Percentiles rank a stretch among this genome's conserved stretches.
Conservation (phyloP, 35 echinoderm and acorn worm genomes). For the Acanthaster planci region DNA sequence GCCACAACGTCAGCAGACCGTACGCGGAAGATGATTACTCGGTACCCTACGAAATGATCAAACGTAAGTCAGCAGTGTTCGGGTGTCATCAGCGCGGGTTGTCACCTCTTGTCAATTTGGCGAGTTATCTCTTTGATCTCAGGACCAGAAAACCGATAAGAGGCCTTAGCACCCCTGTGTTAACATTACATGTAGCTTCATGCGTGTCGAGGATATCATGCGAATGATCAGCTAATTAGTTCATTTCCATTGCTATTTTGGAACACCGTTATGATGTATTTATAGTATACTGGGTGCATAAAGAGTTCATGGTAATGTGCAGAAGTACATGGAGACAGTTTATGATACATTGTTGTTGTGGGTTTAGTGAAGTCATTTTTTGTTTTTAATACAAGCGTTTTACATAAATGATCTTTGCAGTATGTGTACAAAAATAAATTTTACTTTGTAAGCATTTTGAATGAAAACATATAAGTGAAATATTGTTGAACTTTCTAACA, state of each 20-base stretch:
- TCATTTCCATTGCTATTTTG: slow-evolving; percentile 9
- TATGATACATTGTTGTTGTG: too few relatives aligned
- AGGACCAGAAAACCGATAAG: neutral
- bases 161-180: neutral
- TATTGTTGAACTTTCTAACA: too few relatives aligned
- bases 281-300: too few relatives aligned
- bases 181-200: neutral
- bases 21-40: slow-evolving; percentile 93
- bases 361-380: too few relatives aligned
- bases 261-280: neutral
- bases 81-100: neutral
- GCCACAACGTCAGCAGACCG: slow-evolving; percentile 37
- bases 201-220: neutral
- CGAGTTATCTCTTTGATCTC: neutral
- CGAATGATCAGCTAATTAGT: neutral
- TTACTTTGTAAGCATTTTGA: too few relatives aligned
- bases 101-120: neutral
- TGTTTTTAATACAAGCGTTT: too few relatives aligned
- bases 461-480: too few relatives aligned
- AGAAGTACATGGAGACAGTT: too few relatives aligned
- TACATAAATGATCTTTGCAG: too few relatives aligned
- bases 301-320: too few relatives aligned
- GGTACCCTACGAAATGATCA: slow-evolving; percentile 85
- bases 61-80: slow-evolving; percentile 62
- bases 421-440: too few relatives aligned